Conservation (phyloP, 2,888 invertebrate genomes). For the Metopia argyrocephala region DNA sequence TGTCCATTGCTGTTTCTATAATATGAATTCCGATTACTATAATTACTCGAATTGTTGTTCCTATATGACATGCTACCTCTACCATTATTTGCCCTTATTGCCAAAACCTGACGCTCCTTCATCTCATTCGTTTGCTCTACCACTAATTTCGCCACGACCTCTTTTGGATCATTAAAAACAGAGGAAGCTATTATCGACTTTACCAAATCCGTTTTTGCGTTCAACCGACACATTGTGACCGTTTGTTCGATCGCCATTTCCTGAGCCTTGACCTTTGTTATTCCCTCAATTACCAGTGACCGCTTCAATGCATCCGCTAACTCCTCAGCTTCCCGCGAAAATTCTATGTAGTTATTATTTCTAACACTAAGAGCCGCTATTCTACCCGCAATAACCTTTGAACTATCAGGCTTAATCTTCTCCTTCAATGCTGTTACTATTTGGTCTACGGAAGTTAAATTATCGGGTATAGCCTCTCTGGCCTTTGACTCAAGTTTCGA, state of each 20-base stretch:
- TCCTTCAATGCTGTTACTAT: constrained; percentile 4
- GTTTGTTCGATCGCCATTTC: constrained; percentile 37
- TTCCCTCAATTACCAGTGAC: constrained; percentile 13
- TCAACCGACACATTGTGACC: constrained; percentile 12
- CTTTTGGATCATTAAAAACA: constrained; percentile 11
- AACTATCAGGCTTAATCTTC: constrained; percentile 13
- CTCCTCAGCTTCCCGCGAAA: constrained; percentile 27
- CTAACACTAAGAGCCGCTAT: constrained; percentile 12
- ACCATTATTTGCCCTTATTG: neutral
- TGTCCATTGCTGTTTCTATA: neutral
- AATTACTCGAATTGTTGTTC: neutral
- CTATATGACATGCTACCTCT: too few species aligned
- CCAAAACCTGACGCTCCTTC: constrained; percentile 14
- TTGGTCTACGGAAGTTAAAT: neutral
- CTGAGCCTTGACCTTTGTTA: constrained; percentile 16
- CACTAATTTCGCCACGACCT: constrained; percentile 21
- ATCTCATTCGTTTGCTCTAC: constrained; percentile 23
- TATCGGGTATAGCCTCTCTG: constrained; percentile 12
- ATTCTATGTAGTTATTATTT: constrained; percentile 15
- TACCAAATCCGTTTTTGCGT: constrained; percentile 28
- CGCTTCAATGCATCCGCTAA: constrained; percentile 23
- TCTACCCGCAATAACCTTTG: constrained; percentile 20
- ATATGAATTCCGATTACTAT: neutral
- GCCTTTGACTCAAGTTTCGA: constrained; percentile 10
- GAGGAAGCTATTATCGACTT: constrained; percentile 12